Evolutionary conservation across 2,888 invertebrate species (phyloP), one percentile per base, ranked within the genome.

Genomic region (Dynastes grantii): DNA sequence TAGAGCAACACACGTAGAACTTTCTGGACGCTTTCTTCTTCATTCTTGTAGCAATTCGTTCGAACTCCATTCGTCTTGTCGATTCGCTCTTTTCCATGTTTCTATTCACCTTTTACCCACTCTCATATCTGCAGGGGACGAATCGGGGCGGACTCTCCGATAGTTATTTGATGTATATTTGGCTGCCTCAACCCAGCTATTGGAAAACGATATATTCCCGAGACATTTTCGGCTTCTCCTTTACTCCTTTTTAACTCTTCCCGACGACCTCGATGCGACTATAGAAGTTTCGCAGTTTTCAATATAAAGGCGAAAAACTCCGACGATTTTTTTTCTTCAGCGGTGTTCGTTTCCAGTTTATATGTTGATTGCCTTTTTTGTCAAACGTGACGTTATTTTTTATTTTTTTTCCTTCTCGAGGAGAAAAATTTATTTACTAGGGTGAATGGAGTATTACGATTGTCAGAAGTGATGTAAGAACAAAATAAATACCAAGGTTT

Each of bases 181-280:
- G 73, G 22, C 45, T 45, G 45, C 73, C 27, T 61, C 73, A 63
- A 61, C 73, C 49, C 61, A 29, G 27, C 61, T 61, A 75, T 75
- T 27, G 73, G 73, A 75, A 75, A 75, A 75, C 73, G 73, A 75
- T 75, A 75, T 75, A 75, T 75, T 75, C 61, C 22, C 40, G 55
- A 37, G 55, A 71, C 55, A 58, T 71, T 71, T 71, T 71, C 58
- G 49, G 49, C 73, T 75, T 75, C 61, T 75, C 73, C 73, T 61
- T 73, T 58, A 8, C 8, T 27, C 16, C 58, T 16, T 55, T 40
- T 61, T 75, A 63, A 49, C 61, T 63, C 49, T 51, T 32, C 61
- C 27, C 45, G 53, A 55, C 37, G 9, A n/a, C 40, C 16, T 58
- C 29, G 1, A 58, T 61, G 53, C 61, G 40, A 11, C 22, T 58